Evolutionary conservation across 2,113 vertebrate genomes (phyloP).

Genomic region (Nyctereutes procyonoides): DNA sequence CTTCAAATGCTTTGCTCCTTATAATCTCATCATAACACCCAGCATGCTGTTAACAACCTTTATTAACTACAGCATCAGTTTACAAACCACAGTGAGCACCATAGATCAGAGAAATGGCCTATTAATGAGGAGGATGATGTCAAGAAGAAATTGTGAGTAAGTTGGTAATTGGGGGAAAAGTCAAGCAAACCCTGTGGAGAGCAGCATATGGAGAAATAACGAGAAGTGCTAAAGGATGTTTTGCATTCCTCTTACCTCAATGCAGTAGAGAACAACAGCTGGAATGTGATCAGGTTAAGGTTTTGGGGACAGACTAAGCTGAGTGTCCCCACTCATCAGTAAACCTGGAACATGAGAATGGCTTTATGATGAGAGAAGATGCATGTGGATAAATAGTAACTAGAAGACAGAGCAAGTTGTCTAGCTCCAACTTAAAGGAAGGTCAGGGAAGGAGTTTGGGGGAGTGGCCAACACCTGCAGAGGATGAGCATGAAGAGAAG

Average conservation of each 20-base stretch:
- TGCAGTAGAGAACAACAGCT: background rate
- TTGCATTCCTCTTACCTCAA: background rate
- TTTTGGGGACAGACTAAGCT: background rate
- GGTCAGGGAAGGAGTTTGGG: no score
- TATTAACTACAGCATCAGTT: background rate
- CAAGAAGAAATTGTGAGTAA: background rate
- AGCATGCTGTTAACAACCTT: background rate
- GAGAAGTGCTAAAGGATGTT: background rate
- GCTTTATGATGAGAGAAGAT: background rate
- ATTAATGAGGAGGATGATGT: background rate
- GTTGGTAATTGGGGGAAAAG: background rate
- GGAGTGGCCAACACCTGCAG: background rate
- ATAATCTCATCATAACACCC: background rate
- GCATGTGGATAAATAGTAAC: background rate
- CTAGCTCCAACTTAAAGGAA: background rate
- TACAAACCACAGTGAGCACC: background rate
- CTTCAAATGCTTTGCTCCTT: conserved; percentile 4
- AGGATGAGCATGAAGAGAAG: background rate
- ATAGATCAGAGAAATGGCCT: background rate
- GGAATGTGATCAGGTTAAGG: background rate
- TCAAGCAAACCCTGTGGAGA: background rate
- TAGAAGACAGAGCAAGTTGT: background rate
- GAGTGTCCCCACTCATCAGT: background rate
- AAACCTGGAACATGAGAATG: background rate
- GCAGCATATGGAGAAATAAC: background rate